Conservation (phyloP, 1,140 invertebrate species). For the Saccostrea cuccullata region DNA sequence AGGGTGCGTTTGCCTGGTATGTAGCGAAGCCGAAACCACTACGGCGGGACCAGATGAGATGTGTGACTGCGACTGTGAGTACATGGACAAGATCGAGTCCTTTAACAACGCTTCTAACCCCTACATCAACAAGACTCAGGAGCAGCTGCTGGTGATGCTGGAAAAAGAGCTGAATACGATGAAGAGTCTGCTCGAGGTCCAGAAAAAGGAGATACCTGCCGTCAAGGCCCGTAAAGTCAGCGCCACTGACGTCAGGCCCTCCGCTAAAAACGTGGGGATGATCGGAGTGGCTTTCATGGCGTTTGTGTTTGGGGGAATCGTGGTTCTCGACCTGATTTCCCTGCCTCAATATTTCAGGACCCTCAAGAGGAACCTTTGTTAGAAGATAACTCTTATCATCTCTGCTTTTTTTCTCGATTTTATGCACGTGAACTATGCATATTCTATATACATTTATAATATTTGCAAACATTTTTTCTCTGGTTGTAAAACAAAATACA, state of each 20-base stretch:
- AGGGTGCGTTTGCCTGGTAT: too few species aligned
- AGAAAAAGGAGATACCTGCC: not conserved
- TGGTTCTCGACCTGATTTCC: not conserved
- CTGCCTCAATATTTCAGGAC: not conserved
- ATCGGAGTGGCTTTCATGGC: slow-evolving; percentile 3
- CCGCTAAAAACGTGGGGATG: not conserved
- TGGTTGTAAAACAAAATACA: too few species aligned
- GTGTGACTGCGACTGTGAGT: not conserved
- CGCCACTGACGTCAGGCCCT: not conserved
- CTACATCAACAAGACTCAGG: not conserved
- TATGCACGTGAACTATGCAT: too few species aligned
- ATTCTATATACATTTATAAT: too few species aligned
- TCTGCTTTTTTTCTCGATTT: too few species aligned
- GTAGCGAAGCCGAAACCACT: not conserved
- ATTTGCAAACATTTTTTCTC: too few species aligned
- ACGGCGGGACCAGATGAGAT: not conserved
- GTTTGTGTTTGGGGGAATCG: not conserved
- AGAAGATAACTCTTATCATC: not conserved
- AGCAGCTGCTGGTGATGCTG: not conserved
- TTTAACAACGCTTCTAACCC: slow-evolving; percentile 4
- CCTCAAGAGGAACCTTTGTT: not conserved
- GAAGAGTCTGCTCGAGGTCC: not conserved
- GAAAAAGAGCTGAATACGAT: not conserved
- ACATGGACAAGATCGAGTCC: slow-evolving; percentile 1
- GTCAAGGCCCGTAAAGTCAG: slow-evolving; percentile 22